Conservation (phyloP, 2,888 invertebrate species). For the Chrysolina americana region DNA sequence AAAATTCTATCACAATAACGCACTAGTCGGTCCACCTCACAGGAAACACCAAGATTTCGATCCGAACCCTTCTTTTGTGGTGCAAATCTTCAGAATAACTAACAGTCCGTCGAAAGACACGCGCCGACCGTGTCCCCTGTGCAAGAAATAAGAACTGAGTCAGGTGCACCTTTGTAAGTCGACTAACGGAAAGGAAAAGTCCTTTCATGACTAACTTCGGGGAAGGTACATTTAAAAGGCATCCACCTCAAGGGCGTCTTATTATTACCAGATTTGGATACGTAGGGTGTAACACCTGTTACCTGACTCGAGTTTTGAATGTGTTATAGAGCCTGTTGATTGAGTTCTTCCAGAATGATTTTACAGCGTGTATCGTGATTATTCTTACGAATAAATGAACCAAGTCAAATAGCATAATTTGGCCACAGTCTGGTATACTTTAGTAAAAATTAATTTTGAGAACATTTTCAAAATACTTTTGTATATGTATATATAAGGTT, state of each 20-base stretch:
- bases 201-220: slow-evolving; percentile 14
- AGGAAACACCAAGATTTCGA: slow-evolving; percentile 17
- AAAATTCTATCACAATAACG: background rate
- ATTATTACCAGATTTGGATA: slow-evolving; percentile 43
- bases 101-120: background rate
- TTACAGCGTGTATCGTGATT: too few species aligned
- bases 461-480: too few species aligned
- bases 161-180: slow-evolving; percentile 25
- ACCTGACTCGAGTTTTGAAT: slow-evolving; percentile 10
- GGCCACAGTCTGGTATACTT: too few species aligned
- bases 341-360: background rate
- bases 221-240: slow-evolving; percentile 49
- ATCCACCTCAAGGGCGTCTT: slow-evolving; percentile 55
- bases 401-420: too few species aligned
- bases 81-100: slow-evolving; percentile 25
- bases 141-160: slow-evolving; percentile 7
- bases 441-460: too few species aligned
- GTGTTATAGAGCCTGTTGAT: background rate
- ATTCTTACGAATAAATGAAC: too few species aligned
- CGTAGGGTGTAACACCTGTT: slow-evolving; percentile 30
- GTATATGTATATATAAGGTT: too few species aligned
- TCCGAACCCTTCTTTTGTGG: slow-evolving; percentile 20
- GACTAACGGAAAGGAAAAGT: slow-evolving; percentile 9
- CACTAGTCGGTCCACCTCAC: slow-evolving; percentile 12
- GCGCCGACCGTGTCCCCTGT: slow-evolving; percentile 18